Conservation (phyloP, 2,113 vertebrate genomes). For the Grammomys surdaster region DNA sequence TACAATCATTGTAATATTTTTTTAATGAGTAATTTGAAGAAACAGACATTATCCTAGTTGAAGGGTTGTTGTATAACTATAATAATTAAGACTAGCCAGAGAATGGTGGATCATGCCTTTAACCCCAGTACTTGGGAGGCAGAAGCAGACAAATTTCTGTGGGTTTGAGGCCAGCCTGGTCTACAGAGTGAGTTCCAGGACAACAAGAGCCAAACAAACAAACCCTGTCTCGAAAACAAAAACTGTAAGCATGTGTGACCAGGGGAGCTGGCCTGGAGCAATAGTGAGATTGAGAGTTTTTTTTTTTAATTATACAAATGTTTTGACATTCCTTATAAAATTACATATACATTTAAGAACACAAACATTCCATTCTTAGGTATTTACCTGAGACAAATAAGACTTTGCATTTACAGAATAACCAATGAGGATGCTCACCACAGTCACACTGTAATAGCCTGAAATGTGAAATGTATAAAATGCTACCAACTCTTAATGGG, state of each 20-base stretch:
- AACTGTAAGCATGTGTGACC: too few relatives aligned
- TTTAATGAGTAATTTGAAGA: not conserved
- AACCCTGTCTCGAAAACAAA: not conserved
- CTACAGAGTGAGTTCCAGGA: not conserved
- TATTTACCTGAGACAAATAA: not conserved
- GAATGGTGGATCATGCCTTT: not conserved
- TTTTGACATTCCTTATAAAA: not conserved
- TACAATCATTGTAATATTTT: not conserved
- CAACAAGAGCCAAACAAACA: not conserved
- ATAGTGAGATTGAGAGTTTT: too few relatives aligned
- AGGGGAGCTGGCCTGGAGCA: too few relatives aligned
- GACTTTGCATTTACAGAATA: not conserved
- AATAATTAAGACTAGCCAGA: not conserved
- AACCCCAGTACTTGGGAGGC: not conserved
- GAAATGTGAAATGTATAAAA: not conserved
- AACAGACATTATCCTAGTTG: too few relatives aligned
- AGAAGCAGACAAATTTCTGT: not conserved
- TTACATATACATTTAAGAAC: not conserved
- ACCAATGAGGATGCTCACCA: not conserved
- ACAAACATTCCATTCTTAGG: not conserved
- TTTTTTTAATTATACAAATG: not conserved
- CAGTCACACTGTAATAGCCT: not conserved
- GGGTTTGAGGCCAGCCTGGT: not conserved
- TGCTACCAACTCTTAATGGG: not conserved
- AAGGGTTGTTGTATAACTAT: not conserved